Evolutionary conservation across 2,113 vertebrate genomes (phyloP).

Genomic region (Rhea pennata): DNA sequence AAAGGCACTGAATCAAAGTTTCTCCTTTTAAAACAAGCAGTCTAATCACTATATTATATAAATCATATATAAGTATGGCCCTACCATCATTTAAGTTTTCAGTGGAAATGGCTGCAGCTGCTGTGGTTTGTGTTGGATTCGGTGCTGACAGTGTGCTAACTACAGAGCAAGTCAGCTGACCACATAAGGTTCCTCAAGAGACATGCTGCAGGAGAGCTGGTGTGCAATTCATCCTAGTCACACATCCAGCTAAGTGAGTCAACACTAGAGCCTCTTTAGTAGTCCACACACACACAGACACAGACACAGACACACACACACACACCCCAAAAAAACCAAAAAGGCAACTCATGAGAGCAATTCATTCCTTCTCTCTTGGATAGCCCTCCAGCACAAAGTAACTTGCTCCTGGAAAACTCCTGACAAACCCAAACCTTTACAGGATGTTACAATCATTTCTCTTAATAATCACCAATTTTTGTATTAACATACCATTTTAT

Average conservation of each 20-base stretch:
- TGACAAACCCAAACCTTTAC: neutral
- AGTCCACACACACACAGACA: neutral
- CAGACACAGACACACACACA: too few relatives aligned
- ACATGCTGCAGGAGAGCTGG: neutral
- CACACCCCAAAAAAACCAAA: neutral
- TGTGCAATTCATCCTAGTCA: neutral
- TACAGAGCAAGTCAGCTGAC: fast-evolving
- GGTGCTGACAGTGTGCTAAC: neutral
- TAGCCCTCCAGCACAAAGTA: neutral
- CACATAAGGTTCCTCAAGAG: neutral
- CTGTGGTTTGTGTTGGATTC: neutral
- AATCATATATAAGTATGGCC: neutral
- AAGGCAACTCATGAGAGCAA: neutral
- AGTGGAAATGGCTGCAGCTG: neutral
- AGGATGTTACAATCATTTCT: neutral
- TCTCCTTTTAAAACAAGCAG: neutral
- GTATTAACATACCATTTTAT: neutral
- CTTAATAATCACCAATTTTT: neutral
- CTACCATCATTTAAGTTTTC: neutral
- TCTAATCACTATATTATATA: neutral
- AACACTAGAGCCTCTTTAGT: neutral
- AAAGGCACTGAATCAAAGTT: neutral
- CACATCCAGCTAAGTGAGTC: neutral
- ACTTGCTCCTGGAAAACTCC: neutral
- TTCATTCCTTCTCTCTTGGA: neutral